Evolutionary conservation across 2,113 vertebrate genomes (phyloP), one percentile per base, ranked within the genome.

Genomic region (Scortum barcoo): DNA sequence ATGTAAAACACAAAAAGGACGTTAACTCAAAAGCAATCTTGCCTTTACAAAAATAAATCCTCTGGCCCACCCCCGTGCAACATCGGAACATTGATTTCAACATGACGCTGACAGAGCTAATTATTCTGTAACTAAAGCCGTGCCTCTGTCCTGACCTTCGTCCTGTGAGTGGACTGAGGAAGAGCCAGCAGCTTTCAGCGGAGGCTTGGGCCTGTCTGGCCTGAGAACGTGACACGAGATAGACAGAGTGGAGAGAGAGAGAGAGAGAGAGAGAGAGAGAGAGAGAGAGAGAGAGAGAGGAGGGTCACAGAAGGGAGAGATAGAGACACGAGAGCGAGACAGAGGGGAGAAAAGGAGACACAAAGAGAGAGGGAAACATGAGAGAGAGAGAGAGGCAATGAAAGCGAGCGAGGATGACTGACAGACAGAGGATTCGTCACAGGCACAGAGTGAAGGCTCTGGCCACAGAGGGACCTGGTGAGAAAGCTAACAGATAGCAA

Each of bases 401-500:
- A 92, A 88, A 92, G 89, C 86, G 89, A 91, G 89, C 57, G 88
- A 81, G 84, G 71, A 86, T 85, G 87, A 94, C 58, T 90, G 90
- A 90, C 85, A 90, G 86, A 85, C 77, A 71, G 78, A 76, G 78
- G 77, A 75, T 78, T 86, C 77, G 72, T 91, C 88, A 79, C 87
- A 86, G 81, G 81, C 81, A 84, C 42, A 63, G 72, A 91, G 77
- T 91, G 80, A 87, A 86, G 78, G 87, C 88, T 88, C 91, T 86
- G 84, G 88, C 86, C 92, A 92, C 86, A 85, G 81, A 85, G 84
- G 93, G 87, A 76, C 86, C 88, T 75, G 93, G 93, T 81, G 89
- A 94, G 86, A 78, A 85, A 94, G 90, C 89, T 89, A 90, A 83
- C 62, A 94, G 94, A 95, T 92, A 93, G 90, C 80, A 89, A 95